Percentiles rank a stretch among this genome's conserved stretches.
Evolutionary conservation across 2,797 vertebrate species (phyloP).

Genomic region (Avahi laniger): DNA sequence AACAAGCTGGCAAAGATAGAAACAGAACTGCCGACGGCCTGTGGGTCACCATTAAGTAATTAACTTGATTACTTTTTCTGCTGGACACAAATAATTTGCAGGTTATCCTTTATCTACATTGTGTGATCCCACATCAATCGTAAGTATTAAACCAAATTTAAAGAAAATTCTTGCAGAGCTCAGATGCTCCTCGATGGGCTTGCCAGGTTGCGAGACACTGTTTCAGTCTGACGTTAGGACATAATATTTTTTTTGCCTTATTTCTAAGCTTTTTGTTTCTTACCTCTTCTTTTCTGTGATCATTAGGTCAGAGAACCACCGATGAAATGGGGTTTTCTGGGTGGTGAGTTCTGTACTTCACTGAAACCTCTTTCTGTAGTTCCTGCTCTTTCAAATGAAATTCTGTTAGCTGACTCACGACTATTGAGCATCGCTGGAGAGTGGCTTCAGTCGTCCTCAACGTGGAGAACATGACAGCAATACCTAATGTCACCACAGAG

Average conservation of each 20-base stretch:
- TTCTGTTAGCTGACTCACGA: background rate
- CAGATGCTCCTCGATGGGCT: background rate
- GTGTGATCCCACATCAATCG: background rate
- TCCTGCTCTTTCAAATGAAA: accelerated
- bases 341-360: too few species aligned
- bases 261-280: background rate
- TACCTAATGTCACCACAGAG: accelerated
- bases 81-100: background rate
- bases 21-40: background rate
- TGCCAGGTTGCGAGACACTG: too few species aligned
- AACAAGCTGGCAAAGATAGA: background rate
- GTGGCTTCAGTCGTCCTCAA: accelerated
- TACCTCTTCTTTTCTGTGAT: background rate
- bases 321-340: background rate
- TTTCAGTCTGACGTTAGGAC: background rate
- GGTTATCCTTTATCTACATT: background rate
- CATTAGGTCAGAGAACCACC: background rate
- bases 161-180: background rate
- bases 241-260: accelerated
- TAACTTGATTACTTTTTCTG: background rate
- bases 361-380: background rate
- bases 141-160: background rate
- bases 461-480: accelerated
- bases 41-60: background rate
- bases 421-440: background rate